phyloP scores from a whole-genome alignment of 1,140 invertebrate species.

The Philaenus spumarius region DNA sequence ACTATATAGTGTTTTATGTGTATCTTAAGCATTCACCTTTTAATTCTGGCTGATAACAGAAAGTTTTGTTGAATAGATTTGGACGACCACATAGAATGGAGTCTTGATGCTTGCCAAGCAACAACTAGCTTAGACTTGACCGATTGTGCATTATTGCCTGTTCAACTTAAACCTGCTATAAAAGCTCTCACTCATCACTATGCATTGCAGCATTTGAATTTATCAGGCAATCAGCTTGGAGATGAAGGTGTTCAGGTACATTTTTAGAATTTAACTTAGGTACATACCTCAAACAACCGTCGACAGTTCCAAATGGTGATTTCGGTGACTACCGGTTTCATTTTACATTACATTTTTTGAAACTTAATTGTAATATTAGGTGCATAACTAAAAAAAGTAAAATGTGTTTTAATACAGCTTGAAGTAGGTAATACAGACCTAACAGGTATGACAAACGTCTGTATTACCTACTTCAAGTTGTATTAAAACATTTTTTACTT shows the following conservation, averaged over 20 bases:
- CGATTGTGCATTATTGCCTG: slow-evolving; percentile 41
- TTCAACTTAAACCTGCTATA: slow-evolving; percentile 48
- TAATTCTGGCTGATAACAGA: slow-evolving; percentile 5
- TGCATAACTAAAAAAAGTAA: neutral
- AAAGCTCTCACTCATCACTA: slow-evolving; percentile 52
- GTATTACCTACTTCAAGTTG: neutral
- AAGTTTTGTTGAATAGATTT: slow-evolving; percentile 35
- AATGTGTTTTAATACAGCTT: neutral
- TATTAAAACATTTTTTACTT: neutral
- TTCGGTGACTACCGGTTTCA: too few relatives aligned
- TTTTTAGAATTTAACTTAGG: too few relatives aligned
- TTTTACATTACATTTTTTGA: neutral
- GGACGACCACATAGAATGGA: slow-evolving; percentile 41
- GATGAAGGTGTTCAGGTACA: slow-evolving; percentile 40
- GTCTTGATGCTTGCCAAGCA: slow-evolving; percentile 48
- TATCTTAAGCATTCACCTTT: too few relatives aligned
- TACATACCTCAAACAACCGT: too few relatives aligned
- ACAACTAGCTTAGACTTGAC: slow-evolving; percentile 45
- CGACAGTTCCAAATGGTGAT: too few relatives aligned
- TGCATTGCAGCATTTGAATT: slow-evolving; percentile 48
- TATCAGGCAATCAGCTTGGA: slow-evolving; percentile 50
- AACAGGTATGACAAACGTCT: neutral
- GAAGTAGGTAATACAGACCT: neutral
- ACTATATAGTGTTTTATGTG: too few relatives aligned
- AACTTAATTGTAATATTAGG: neutral